A percentile compares a stretch with the other conserved stretches of the same genome.
phyloP scores from a whole-genome alignment of 2,113 vertebrate genomes.

The Caretta caretta region DNA sequence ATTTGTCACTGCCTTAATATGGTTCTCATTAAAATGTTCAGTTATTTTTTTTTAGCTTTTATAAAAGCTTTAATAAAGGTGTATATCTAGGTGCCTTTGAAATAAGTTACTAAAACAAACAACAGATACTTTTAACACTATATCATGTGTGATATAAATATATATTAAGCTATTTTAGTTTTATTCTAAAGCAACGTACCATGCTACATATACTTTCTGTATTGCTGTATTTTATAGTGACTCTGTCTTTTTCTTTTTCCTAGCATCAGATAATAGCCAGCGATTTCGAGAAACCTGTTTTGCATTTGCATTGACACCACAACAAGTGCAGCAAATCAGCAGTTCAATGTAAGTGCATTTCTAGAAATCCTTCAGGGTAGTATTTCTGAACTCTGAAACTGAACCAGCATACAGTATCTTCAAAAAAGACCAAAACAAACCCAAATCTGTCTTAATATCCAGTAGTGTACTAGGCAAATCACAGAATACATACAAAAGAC shows the following conservation, averaged over 20 bases:
- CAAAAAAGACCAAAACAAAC: background rate
- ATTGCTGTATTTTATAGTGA: constrained; percentile 31
- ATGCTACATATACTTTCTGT: constrained; percentile 4
- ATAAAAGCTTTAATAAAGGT: background rate
- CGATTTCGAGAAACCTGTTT: constrained; percentile 99
- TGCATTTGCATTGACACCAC: constrained; percentile 96
- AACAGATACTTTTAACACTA: background rate
- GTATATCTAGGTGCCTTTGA: background rate
- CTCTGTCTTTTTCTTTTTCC: constrained; percentile 70
- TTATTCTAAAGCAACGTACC: background rate
- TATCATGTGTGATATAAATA: background rate
- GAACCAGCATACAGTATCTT: background rate
- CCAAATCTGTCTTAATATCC: background rate
- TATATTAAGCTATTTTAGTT: background rate
- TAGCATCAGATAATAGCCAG: constrained; percentile 98
- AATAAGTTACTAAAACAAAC: background rate
- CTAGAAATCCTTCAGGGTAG: background rate
- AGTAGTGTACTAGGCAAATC: background rate
- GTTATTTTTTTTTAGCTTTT: background rate
- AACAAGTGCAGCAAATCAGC: constrained; percentile 99
- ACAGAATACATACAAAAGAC: background rate
- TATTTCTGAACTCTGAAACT: background rate
- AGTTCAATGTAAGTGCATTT: constrained; percentile 93
- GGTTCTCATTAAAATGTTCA: background rate
- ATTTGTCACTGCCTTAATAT: background rate